phyloP scores from a whole-genome alignment of 2,888 invertebrate genomes.

The Chrysolina oricalcia region DNA sequence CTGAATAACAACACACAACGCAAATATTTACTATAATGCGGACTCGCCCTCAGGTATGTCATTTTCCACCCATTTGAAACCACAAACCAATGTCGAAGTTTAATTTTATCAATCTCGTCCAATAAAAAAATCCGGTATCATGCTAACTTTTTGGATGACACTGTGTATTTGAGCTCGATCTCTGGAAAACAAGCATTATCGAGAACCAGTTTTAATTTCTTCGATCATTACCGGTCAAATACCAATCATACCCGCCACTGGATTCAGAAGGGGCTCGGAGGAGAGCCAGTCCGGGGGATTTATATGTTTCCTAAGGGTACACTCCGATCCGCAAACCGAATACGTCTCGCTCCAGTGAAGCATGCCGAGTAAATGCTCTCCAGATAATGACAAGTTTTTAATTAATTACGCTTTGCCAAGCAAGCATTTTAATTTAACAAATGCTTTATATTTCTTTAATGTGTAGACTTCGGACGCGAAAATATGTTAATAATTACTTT shows the following conservation, averaged over 20 bases:
- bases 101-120: too few relatives aligned
- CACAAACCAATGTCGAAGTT: too few relatives aligned
- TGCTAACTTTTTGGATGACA: too few relatives aligned
- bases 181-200: too few relatives aligned
- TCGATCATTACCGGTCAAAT: not conserved
- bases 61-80: too few relatives aligned
- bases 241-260: constrained; percentile 7
- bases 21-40: too few relatives aligned
- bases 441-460: constrained; percentile 58
- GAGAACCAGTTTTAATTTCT: not conserved
- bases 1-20: too few relatives aligned
- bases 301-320: constrained; percentile 70
- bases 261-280: constrained; percentile 1
- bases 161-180: too few relatives aligned
- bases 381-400: constrained; percentile 68
- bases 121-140: too few relatives aligned
- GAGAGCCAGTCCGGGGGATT: constrained; percentile 53
- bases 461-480: constrained; percentile 49
- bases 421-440: constrained; percentile 65
- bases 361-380: constrained; percentile 64
- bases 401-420: constrained; percentile 66
- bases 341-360: constrained; percentile 65
- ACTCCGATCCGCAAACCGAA: constrained; percentile 66
- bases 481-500: constrained; percentile 47
- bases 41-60: too few relatives aligned